Evolutionary conservation across 2,797 vertebrate species (phyloP).

Genomic region (Cyclopterus lumpus): DNA sequence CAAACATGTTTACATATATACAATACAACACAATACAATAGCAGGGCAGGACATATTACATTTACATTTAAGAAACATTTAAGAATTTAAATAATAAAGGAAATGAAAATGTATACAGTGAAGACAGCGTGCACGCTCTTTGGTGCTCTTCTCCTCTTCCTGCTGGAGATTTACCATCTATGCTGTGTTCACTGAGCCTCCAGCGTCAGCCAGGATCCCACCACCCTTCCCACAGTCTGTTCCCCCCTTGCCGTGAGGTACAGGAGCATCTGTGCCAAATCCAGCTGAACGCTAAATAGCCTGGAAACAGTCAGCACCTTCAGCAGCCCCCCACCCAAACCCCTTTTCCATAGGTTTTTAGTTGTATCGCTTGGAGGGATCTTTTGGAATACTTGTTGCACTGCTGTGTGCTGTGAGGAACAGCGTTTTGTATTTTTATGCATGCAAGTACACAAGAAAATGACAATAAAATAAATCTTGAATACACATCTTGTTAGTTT

Average conservation of each 20-base stretch:
- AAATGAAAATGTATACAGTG: too few species aligned
- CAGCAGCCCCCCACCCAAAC: neutral
- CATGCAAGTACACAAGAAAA: neutral
- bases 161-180: conserved; percentile 8
- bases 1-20: too few species aligned
- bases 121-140: neutral
- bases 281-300: conserved; percentile 9
- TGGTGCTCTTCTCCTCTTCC: neutral
- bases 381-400: neutral
- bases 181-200: neutral
- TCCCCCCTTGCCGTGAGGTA: conserved; percentile 1
- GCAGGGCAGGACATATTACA: too few species aligned
- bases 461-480: neutral
- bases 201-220: conserved; percentile 1
- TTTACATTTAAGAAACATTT: too few species aligned
- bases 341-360: neutral
- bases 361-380: neutral
- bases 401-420: neutral
- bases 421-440: neutral
- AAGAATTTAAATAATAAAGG: too few species aligned
- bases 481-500: neutral
- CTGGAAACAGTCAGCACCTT: neutral
- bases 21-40: too few species aligned
- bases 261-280: conserved; percentile 5
- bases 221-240: conserved; percentile 4